These are phyloP conservation scores for Sminthurinus aureus DNA, from an alignment of 2,888 invertebrate species.

Conservation along the genomic window DNA sequence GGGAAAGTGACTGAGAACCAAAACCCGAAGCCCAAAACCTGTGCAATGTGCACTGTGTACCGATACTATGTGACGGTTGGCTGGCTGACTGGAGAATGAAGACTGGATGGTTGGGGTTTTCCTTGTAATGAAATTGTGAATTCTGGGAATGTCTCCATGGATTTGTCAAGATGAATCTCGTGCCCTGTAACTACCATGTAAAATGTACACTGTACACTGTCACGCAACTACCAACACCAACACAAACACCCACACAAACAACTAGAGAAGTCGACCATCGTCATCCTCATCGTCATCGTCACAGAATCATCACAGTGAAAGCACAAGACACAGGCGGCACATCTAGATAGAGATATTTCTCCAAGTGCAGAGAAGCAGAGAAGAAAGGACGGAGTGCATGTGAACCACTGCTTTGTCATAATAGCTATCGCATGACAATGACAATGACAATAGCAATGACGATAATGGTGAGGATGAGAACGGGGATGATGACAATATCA, in stretches of 20 bases:
- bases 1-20: not conserved
- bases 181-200: slow-evolving; percentile 5
- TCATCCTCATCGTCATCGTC: too few relatives aligned
- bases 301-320: too few relatives aligned
- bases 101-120: not conserved
- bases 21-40: not conserved
- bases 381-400: too few relatives aligned
- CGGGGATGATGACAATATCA: too few relatives aligned
- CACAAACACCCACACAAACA: not conserved
- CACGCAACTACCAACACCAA: not conserved
- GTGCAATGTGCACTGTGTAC: not conserved
- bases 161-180: slow-evolving; percentile 48
- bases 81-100: slow-evolving; percentile 10
- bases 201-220: too few relatives aligned
- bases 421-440: too few relatives aligned
- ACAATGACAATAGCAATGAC: too few relatives aligned
- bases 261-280: not conserved
- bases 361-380: too few relatives aligned
- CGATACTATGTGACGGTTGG: not conserved
- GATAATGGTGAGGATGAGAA: too few relatives aligned
- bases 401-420: too few relatives aligned
- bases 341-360: too few relatives aligned
- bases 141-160: slow-evolving; percentile 49
- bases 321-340: too few relatives aligned
- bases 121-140: slow-evolving; percentile 57